phyloP scores from a whole-genome alignment of 2,888 invertebrate species.

The Chymomyza procnemis region DNA sequence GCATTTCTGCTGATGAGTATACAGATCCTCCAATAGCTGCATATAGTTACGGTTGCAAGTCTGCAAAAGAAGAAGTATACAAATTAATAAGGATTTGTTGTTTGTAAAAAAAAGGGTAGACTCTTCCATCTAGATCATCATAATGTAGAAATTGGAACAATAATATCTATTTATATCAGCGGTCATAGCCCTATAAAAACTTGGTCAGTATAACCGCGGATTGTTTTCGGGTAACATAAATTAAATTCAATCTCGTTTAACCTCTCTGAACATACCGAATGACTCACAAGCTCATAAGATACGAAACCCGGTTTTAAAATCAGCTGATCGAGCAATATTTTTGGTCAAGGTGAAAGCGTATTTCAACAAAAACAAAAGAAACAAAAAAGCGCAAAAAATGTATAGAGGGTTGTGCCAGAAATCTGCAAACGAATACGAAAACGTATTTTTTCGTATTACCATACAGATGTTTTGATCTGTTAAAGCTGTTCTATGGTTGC shows the following conservation, averaged over 20 bases:
- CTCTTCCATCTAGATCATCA: no score
- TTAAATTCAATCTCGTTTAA: not conserved
- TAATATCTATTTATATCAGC: no score
- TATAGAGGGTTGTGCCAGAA: no score
- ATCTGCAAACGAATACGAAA: no score
- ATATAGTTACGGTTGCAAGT: slow-evolving; percentile 88
- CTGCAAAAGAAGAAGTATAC: slow-evolving; percentile 32
- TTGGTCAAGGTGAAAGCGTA: slow-evolving; percentile 3
- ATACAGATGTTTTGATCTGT: no score
- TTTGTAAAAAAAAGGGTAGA: no score
- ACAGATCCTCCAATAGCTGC: slow-evolving; percentile 90
- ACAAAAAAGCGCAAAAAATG: no score
- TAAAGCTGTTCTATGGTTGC: no score
- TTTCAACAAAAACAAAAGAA: not conserved
- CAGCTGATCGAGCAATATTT: slow-evolving; percentile 2
- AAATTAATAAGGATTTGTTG: not conserved
- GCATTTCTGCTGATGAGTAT: slow-evolving; percentile 91
- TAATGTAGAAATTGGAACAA: no score
- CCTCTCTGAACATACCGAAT: not conserved
- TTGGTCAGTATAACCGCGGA: no score
- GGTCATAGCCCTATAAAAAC: no score
- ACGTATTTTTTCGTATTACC: no score
- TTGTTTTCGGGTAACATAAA: not conserved
- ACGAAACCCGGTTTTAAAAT: not conserved
- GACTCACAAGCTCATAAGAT: not conserved